Evolutionary conservation across 2,797 vertebrate species (phyloP), one percentile per base, ranked within the genome.

Genomic region (Lycodopsis pacificus): DNA sequence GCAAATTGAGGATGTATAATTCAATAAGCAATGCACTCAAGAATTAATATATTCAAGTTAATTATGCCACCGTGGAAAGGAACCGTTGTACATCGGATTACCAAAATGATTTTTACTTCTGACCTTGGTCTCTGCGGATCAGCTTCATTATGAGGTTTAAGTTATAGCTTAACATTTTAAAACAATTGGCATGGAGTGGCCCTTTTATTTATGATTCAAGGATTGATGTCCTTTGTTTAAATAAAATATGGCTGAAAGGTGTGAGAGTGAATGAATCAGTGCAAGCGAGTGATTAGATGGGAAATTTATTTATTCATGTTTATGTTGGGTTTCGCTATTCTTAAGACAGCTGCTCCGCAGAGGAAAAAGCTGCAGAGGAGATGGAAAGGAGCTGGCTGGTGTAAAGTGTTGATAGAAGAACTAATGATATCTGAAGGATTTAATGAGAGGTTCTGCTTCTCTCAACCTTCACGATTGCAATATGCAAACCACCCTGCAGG

Each of bases 41-140:
- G 93, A 95, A 96, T 96, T 95, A 91, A 97, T 96, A 95, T 90
- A 95, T 95, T 95, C 87, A 89, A 94, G 94, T 95, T 97, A 96
- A 97, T 97, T 96, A 97, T 94, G 94, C 94, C 94, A 94, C 94
- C 88, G 86, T 95, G 93, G 94, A 94, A 95, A 86, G 85, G 90
- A 89, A 84, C 83, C 83, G 88, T 89, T 93, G 90, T 93, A 93
- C 86, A 89, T 89, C 73, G 77, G 85, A 90, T 93, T 89, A 87
- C 83, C 79, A 90, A 92, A 93, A 89, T 92, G 80, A 87, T 93
- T 95, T 93, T 92, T 92, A 89, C 88, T 93, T 91, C 89, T 94
- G 92, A 93, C 92, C 90, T 90, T 91, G 89, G 82, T 93, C 89
- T 94, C 92, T 71, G 67, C 80, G 80, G 92, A 89, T 89, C 84